phyloP scores from a whole-genome alignment of 2,888 invertebrate species.

The Ptychoptera contaminata region DNA sequence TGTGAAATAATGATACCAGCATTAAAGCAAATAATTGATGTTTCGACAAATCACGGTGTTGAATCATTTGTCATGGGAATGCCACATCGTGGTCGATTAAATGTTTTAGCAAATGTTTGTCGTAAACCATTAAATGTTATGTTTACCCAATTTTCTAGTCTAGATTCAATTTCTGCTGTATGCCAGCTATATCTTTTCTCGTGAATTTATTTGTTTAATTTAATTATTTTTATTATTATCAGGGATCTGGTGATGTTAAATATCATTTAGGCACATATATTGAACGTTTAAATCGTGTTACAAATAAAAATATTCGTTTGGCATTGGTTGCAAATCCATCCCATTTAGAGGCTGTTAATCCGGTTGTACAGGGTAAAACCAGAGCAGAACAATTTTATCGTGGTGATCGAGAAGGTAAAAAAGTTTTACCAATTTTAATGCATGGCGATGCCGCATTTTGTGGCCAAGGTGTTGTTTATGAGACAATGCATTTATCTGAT shows the following conservation, averaged over 20 bases:
- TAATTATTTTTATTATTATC: background rate
- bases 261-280: slow-evolving; percentile 84
- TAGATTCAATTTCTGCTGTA: slow-evolving; percentile 60
- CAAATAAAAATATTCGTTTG: slow-evolving; percentile 63
- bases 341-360: slow-evolving; percentile 79
- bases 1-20: slow-evolving; percentile 98
- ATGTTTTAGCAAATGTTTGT: slow-evolving; percentile 80
- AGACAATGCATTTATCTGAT: slow-evolving; percentile 44
- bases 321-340: slow-evolving; percentile 91
- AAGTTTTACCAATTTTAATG: slow-evolving; percentile 46
- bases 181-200: slow-evolving; percentile 12
- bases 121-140: slow-evolving; percentile 81
- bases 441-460: slow-evolving; percentile 52
- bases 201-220: background rate
- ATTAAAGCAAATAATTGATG: slow-evolving; percentile 96
- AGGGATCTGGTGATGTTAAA: slow-evolving; percentile 82
- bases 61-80: slow-evolving; percentile 95
- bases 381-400: slow-evolving; percentile 75
- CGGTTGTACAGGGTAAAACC: slow-evolving; percentile 75
- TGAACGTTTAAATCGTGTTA: slow-evolving; percentile 61
- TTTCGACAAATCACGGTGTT: slow-evolving; percentile 85
- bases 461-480: slow-evolving; percentile 52
- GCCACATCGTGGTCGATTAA: slow-evolving; percentile 72
- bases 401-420: slow-evolving; percentile 56
- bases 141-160: slow-evolving; percentile 79